Evolutionary conservation across 2,797 vertebrate genomes (phyloP).

Genomic region (Pitangus sulphuratus): DNA sequence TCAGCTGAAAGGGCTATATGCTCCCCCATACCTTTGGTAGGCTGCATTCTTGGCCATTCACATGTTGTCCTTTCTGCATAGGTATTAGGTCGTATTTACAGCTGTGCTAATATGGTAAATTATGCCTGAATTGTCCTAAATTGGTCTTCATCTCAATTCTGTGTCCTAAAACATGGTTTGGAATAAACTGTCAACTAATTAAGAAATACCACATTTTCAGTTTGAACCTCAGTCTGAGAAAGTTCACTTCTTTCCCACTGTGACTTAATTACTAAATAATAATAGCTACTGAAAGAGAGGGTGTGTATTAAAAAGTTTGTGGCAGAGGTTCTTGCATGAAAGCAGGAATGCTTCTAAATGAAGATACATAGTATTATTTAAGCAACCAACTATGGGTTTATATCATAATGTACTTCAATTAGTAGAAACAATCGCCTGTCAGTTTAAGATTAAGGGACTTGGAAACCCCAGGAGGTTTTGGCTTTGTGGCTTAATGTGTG

Average conservation of each 20-base stretch:
- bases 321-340: background rate
- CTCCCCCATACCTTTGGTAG: background rate
- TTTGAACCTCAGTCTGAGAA: background rate
- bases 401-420: background rate
- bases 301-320: background rate
- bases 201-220: background rate
- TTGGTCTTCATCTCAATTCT: background rate
- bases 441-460: conserved; percentile 35
- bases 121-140: background rate
- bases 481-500: background rate
- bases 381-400: background rate
- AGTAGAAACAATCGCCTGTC: background rate
- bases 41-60: background rate
- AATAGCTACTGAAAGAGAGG: background rate
- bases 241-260: background rate
- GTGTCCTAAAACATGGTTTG: background rate
- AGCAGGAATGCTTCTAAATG: background rate
- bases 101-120: background rate
- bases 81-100: background rate
- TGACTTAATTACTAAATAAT: background rate
- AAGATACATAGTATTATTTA: conserved; percentile 36
- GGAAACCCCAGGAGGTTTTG: background rate
- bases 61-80: background rate
- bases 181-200: background rate
- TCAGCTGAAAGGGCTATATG: background rate